These are phyloP conservation scores for Patella depressa DNA, from an alignment of 2,888 invertebrate genomes.

Conservation along the genomic window DNA sequence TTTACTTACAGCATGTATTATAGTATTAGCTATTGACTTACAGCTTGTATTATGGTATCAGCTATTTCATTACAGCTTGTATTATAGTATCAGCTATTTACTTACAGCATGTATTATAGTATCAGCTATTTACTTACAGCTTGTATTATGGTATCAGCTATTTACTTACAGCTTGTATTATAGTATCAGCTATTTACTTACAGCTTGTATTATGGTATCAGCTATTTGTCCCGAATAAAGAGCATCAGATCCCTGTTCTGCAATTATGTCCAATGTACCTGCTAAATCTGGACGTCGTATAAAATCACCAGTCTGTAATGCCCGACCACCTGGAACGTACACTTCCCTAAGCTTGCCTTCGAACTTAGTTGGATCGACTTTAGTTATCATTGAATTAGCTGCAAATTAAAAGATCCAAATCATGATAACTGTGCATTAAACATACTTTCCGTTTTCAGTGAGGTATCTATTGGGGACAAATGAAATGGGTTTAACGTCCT, in stretches of 20 bases:
- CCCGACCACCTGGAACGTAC: slow-evolving; percentile 36
- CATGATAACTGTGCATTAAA: too few species aligned
- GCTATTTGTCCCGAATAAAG: slow-evolving; percentile 84
- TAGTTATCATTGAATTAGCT: slow-evolving; percentile 36
- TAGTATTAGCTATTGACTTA: too few species aligned
- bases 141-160: slow-evolving; percentile 68
- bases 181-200: slow-evolving; percentile 36
- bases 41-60: too few species aligned
- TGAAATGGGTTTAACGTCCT: too few species aligned
- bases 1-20: too few species aligned
- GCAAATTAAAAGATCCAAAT: slow-evolving; percentile 11
- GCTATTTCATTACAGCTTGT: too few species aligned
- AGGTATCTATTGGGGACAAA: too few species aligned
- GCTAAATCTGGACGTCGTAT: slow-evolving; percentile 79
- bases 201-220: slow-evolving; percentile 75
- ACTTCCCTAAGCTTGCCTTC: slow-evolving; percentile 28
- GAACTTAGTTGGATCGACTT: slow-evolving; percentile 31
- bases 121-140: too few species aligned
- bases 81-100: too few species aligned
- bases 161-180: too few species aligned
- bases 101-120: too few species aligned
- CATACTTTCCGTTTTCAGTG: too few species aligned
- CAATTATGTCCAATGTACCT: slow-evolving; percentile 79
- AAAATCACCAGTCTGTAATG: slow-evolving; percentile 76
- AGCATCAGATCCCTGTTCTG: slow-evolving; percentile 76